A percentile compares a stretch with the other conserved stretches of the same genome.
Conservation (phyloP, 1,140 invertebrate genomes). For the Nebria ingens region DNA sequence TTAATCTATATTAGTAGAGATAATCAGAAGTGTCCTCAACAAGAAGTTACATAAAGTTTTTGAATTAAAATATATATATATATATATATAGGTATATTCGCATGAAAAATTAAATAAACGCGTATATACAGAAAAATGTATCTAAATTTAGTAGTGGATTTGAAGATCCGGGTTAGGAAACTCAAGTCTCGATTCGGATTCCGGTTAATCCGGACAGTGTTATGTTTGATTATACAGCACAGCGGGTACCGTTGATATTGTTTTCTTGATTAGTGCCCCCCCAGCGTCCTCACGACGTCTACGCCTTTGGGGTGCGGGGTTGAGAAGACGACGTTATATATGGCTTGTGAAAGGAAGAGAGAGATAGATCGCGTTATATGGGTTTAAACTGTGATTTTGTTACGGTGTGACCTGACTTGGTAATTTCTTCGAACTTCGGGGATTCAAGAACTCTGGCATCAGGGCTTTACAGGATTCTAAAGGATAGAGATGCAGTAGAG, state of each 20-base stretch:
- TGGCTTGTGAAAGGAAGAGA: no score
- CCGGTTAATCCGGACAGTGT: constrained; percentile 9
- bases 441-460: not conserved
- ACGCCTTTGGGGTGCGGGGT: no score
- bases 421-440: not conserved
- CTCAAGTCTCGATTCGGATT: not conserved
- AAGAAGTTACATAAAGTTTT: no score
- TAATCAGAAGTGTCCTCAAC: no score
- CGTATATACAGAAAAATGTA: not conserved
- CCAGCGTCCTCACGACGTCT: no score
- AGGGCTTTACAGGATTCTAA: no score
- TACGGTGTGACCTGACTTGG: no score
- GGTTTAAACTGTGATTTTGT: not conserved
- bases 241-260: constrained; percentile 12
- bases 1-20: no score
- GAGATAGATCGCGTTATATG: no score
- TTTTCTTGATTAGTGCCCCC: constrained; percentile 16
- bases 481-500: not conserved
- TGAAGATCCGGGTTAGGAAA: not conserved
- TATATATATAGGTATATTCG: not conserved
- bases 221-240: constrained; percentile 10
- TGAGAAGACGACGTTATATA: no score
- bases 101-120: not conserved
- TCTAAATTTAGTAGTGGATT: no score
- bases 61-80: not conserved